Conservation (phyloP, 2,113 vertebrate genomes). For the Halcyon malimbica region DNA sequence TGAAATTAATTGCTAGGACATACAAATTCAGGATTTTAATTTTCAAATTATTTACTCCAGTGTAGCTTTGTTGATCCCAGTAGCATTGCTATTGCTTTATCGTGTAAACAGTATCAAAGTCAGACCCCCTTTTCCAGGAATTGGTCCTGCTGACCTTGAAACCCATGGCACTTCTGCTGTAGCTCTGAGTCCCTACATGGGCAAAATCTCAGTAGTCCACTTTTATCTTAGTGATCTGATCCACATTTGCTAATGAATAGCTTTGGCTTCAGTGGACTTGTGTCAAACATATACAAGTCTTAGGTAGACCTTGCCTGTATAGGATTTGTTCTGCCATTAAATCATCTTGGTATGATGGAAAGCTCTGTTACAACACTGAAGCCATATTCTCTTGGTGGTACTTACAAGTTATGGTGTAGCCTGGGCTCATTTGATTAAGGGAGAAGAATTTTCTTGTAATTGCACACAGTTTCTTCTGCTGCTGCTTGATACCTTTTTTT, state of each 20-base stretch:
- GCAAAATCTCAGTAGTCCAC: neutral
- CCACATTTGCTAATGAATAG: neutral
- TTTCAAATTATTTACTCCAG: neutral
- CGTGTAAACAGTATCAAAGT: neutral
- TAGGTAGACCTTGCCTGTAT: neutral
- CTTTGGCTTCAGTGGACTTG: neutral
- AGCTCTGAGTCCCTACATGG: neutral
- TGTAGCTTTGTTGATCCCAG: neutral
- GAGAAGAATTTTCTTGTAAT: neutral
- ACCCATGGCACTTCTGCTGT: neutral
- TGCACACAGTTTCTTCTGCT: neutral
- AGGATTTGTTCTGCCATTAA: neutral
- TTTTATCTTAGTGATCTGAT: neutral
- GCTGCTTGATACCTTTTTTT: neutral
- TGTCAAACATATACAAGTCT: neutral
- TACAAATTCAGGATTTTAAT: neutral
- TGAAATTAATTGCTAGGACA: neutral
- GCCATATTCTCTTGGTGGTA: neutral
- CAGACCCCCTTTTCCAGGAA: neutral
- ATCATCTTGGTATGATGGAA: neutral
- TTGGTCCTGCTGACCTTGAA: neutral
- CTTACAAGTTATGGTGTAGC: neutral
- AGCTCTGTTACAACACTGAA: neutral
- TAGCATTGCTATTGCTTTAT: neutral
- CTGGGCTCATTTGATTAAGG: neutral